Evolutionary conservation across 1,140 invertebrate species (phyloP).

Genomic region (Ceratina australensis): DNA sequence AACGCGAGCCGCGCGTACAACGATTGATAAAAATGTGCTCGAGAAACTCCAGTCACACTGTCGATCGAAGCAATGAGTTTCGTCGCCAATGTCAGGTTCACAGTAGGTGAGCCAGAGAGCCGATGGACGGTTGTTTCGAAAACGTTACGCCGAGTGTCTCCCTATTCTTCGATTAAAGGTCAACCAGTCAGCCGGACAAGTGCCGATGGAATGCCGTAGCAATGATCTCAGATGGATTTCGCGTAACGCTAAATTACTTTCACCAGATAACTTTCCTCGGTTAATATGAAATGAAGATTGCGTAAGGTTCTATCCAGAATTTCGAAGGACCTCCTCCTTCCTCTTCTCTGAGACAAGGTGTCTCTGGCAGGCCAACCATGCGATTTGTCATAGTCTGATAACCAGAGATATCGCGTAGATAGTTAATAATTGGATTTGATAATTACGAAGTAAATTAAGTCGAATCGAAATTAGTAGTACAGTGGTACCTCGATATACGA

Average conservation of each 20-base stretch:
- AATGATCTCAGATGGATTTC: constrained; percentile 26
- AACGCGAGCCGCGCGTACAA: background rate
- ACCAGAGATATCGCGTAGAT: background rate
- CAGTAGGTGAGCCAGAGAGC: too few species aligned
- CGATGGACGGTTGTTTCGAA: too few species aligned
- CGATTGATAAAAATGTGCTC: too few species aligned
- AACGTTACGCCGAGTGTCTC: background rate
- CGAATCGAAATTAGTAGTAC: too few species aligned
- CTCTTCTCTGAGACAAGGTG: background rate
- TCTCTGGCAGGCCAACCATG: background rate
- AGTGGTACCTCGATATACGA: too few species aligned
- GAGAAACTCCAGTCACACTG: too few species aligned
- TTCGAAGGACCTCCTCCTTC: background rate
- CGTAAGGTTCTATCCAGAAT: background rate
- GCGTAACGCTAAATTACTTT: constrained; percentile 21
- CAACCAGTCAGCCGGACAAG: constrained; percentile 16
- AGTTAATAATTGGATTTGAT: background rate
- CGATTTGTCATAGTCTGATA: constrained; percentile 53
- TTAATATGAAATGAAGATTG: background rate
- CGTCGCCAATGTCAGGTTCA: too few species aligned
- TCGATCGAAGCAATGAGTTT: too few species aligned
- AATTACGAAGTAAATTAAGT: too few species aligned
- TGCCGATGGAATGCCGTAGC: constrained; percentile 19
- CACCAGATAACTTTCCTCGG: constrained; percentile 17
- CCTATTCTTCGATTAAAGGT: constrained; percentile 42